These are phyloP conservation scores for Dynastes hyllus DNA, from an alignment of 2,888 invertebrate genomes.

Conservation along the genomic window DNA sequence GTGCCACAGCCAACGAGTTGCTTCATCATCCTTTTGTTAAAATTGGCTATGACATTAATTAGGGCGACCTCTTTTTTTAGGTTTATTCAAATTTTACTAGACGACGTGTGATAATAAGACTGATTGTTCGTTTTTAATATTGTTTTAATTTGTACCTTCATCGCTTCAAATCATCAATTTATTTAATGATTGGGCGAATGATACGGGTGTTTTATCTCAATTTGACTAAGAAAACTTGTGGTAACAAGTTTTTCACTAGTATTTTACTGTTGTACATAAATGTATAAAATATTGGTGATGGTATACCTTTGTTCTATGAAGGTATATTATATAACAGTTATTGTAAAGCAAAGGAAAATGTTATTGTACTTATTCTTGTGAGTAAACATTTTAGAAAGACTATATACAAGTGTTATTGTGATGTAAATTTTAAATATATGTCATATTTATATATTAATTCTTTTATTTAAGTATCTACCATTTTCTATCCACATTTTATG, in stretches of 20 bases:
- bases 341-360: conserved; percentile 9
- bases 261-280: conserved; percentile 41
- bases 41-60: conserved; percentile 69
- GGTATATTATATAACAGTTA: conserved; percentile 38
- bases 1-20: conserved; percentile 82
- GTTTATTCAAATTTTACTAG: conserved; percentile 10
- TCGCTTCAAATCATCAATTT: conserved; percentile 1
- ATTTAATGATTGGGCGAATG: conserved; percentile 20
- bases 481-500: neutral
- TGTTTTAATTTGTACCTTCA: conserved; percentile 32
- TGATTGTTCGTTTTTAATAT: conserved; percentile 29
- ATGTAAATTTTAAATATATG: conserved; percentile 41
- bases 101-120: conserved; percentile 46
- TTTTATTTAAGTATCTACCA: neutral
- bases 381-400: conserved; percentile 41
- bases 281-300: conserved; percentile 34
- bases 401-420: conserved; percentile 43
- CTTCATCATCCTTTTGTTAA: conserved; percentile 85
- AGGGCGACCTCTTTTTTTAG: neutral
- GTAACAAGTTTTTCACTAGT: conserved; percentile 4
- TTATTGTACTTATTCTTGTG: conserved; percentile 41
- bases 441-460: conserved; percentile 20
- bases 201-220: conserved; percentile 26
- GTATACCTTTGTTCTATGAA: conserved; percentile 46
- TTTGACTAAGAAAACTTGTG: conserved; percentile 30